Evolutionary conservation across 1,140 invertebrate genomes (phyloP).

Genomic region (Littorina saxatilis): DNA sequence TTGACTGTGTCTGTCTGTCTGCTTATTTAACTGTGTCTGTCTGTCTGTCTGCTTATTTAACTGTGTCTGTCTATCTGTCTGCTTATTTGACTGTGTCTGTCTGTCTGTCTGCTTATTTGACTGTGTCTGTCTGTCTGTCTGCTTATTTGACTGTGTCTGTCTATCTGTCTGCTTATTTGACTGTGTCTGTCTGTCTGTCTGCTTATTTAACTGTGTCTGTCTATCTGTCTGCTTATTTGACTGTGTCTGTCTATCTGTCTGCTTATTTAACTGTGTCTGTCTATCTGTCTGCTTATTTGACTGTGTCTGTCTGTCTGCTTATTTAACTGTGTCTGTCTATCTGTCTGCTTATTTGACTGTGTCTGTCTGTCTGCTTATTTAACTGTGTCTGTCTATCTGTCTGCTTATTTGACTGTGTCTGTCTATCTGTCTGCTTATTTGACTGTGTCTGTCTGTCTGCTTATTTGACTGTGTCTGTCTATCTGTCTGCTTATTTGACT

Average conservation of each 20-base stretch:
- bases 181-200: neutral
- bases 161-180: neutral
- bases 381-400: neutral
- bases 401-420: neutral
- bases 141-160: neutral
- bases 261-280: neutral
- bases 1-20: neutral
- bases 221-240: neutral
- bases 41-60: neutral
- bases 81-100: neutral
- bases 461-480: conserved; percentile 18
- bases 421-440: neutral
- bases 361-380: neutral
- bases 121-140: neutral
- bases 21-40: neutral
- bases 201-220: neutral
- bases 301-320: conserved; percentile 23
- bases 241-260: neutral
- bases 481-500: neutral
- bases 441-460: neutral
- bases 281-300: neutral
- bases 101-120: neutral
- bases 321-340: neutral
- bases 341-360: neutral
- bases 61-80: neutral